These are phyloP conservation scores for Pachycephala philippinensis DNA, from an alignment of 2,113 vertebrate genomes.

Conservation along the genomic window DNA sequence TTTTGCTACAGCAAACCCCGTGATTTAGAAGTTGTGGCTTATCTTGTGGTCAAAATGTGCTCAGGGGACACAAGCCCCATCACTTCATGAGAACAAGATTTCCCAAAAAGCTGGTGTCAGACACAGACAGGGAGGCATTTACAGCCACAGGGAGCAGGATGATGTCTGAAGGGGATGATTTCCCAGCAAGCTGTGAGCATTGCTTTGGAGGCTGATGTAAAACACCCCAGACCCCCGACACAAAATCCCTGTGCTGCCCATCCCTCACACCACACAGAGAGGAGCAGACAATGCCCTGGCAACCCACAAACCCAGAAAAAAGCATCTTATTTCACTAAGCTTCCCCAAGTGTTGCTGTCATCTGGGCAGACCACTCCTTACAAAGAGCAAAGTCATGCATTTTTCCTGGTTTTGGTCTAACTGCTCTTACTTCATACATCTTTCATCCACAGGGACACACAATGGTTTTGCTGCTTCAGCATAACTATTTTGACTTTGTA, in stretches of 20 bases:
- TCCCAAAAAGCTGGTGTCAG: not conserved
- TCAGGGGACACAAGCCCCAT: not conserved
- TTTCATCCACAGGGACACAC: not conserved
- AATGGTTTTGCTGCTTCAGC: not conserved
- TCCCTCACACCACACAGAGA: not conserved
- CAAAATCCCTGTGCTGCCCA: not conserved
- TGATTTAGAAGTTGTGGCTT: not conserved
- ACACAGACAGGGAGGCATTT: not conserved
- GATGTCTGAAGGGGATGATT: not conserved
- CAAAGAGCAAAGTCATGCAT: not conserved
- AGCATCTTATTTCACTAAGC: not conserved
- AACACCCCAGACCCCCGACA: not conserved
- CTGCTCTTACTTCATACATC: not conserved
- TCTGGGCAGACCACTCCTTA: not conserved
- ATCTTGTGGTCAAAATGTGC: fast-evolving
- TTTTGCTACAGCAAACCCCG: not conserved
- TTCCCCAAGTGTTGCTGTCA: not conserved
- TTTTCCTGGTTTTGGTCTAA: slow-evolving; percentile 16
- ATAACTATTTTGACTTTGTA: not conserved
- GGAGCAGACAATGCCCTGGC: slow-evolving; percentile 21
- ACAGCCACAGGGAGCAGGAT: not conserved
- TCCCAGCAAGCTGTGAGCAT: not conserved
- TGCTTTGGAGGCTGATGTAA: not conserved
- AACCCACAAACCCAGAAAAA: not conserved
- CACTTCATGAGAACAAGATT: not conserved